phyloP scores from a whole-genome alignment of 2,113 vertebrate genomes.

The Anhinga rufa region DNA sequence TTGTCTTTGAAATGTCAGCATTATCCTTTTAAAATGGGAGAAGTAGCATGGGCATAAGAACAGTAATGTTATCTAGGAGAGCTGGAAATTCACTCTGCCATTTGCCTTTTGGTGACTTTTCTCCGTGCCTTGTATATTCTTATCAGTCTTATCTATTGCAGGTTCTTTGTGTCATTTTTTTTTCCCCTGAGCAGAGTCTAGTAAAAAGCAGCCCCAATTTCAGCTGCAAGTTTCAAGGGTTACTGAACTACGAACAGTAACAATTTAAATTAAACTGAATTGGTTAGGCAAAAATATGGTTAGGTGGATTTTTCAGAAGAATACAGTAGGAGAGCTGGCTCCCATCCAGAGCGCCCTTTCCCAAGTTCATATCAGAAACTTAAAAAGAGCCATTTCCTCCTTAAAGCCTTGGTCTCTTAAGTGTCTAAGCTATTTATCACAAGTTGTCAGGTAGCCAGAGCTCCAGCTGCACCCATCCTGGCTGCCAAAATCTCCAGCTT shows the following conservation, averaged over 20 bases:
- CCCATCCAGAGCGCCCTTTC: neutral
- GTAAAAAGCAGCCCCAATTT: neutral
- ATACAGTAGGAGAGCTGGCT: neutral
- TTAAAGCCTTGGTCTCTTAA: neutral
- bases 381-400: neutral
- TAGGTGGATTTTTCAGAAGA: neutral
- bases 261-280: neutral
- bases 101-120: neutral
- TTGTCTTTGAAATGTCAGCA: neutral
- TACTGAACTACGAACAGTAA: neutral
- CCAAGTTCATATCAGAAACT: neutral
- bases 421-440: neutral
- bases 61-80: neutral
- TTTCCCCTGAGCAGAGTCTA: neutral
- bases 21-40: neutral
- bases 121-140: neutral
- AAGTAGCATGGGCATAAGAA: neutral
- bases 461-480: neutral
- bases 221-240: neutral
- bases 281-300: neutral
- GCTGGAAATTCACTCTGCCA: neutral
- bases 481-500: neutral
- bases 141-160: neutral
- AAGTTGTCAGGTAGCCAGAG: neutral
- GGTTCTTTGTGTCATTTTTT: neutral